Evolutionary conservation across 2,888 invertebrate genomes (phyloP).

Genomic region (Eulithis prunata): DNA sequence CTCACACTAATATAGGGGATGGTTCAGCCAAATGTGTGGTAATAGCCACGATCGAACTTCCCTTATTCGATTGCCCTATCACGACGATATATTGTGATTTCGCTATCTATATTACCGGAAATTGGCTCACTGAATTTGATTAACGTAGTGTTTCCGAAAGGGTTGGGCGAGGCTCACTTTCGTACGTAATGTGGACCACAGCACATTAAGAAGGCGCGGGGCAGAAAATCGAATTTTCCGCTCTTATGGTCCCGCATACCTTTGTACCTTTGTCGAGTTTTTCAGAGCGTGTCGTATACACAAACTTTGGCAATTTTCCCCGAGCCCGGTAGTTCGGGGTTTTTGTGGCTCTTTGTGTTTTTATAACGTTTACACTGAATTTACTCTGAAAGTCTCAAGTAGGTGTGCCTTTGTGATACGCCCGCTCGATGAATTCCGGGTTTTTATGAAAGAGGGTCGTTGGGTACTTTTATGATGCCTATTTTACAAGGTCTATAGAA

Average conservation of each 20-base stretch:
- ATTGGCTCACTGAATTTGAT: slow-evolving; percentile 78
- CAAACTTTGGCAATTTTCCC: slow-evolving; percentile 56
- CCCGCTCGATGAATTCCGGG: slow-evolving; percentile 24
- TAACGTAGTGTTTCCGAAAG: slow-evolving; percentile 73
- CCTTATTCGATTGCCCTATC: slow-evolving; percentile 62
- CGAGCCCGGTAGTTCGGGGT: slow-evolving; percentile 26
- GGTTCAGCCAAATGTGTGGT: slow-evolving; percentile 29
- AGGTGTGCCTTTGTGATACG: slow-evolving; percentile 29
- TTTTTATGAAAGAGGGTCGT: slow-evolving; percentile 33
- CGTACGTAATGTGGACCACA: slow-evolving; percentile 59
- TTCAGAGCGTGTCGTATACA: slow-evolving; percentile 71
- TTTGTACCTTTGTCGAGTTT: slow-evolving; percentile 65
- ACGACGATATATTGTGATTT: slow-evolving; percentile 69
- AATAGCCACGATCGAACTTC: slow-evolving; percentile 42
- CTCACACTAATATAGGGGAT: slow-evolving; percentile 10
- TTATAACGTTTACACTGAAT: slow-evolving; percentile 37
- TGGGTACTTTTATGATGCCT: slow-evolving; percentile 28
- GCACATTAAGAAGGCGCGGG: slow-evolving; percentile 69
- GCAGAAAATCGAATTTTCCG: slow-evolving; percentile 82
- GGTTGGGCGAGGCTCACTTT: slow-evolving; percentile 57
- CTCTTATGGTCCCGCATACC: slow-evolving; percentile 61
- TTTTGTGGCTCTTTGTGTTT: slow-evolving; percentile 37
- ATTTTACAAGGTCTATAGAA: slow-evolving; percentile 29
- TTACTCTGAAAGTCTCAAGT: slow-evolving; percentile 32
- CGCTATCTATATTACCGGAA: slow-evolving; percentile 69